A percentile compares a stretch with the other conserved stretches of the same genome.
Evolutionary conservation across 2,113 vertebrate species (phyloP).

Genomic region (Gallinago undulata): DNA sequence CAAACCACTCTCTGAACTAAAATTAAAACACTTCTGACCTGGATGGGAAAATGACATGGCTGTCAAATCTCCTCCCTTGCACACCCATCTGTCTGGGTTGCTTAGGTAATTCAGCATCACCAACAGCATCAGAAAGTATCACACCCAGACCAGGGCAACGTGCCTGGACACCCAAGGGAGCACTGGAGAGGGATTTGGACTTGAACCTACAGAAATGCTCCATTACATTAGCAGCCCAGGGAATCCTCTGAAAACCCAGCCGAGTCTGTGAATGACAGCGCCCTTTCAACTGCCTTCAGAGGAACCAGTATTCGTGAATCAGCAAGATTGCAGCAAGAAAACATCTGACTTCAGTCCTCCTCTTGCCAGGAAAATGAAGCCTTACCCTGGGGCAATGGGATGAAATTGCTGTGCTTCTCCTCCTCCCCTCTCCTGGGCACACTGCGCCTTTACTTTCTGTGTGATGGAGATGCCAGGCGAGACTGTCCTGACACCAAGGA

Average conservation of each 20-base stretch:
- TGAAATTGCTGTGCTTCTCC: not conserved
- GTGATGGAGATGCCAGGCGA: not conserved
- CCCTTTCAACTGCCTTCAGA: not conserved
- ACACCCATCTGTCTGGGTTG: not conserved
- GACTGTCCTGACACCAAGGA: not conserved
- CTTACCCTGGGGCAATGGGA: not conserved
- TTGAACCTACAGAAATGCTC: not conserved
- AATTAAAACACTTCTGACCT: not conserved
- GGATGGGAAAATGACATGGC: not conserved
- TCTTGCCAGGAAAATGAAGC: not conserved
- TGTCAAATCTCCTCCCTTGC: not conserved
- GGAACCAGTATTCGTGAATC: not conserved
- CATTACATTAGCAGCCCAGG: not conserved
- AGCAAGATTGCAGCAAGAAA: not conserved
- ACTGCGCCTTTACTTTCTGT: rapidly evolving
- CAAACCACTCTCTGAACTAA: not conserved
- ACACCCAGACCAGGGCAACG: rapidly evolving
- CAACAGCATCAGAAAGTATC: not conserved
- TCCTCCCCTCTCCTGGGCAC: not conserved
- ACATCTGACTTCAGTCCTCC: not conserved
- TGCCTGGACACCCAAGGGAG: not conserved
- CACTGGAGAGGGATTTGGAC: not conserved
- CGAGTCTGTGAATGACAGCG: not conserved
- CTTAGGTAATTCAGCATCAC: not conserved
- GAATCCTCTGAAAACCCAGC: not conserved